Evolutionary conservation across 2,888 invertebrate species (phyloP).

Genomic region (Scaptomyza flava): DNA sequence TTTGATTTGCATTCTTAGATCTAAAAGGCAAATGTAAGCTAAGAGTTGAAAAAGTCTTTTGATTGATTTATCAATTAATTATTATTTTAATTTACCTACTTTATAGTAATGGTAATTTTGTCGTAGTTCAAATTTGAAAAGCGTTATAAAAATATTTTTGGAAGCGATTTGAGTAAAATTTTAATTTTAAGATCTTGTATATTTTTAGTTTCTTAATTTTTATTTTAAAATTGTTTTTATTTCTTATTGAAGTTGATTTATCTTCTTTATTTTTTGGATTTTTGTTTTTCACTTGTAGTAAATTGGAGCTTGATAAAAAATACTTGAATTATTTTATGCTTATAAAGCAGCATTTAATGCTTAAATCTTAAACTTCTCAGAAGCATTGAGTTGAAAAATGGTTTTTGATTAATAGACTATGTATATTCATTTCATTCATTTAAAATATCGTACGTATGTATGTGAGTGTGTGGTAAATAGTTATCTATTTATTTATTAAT

Average conservation of each 20-base stretch:
- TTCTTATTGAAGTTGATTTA: constrained; percentile 20
- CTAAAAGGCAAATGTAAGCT: constrained; percentile 80
- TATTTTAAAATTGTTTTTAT: constrained; percentile 25
- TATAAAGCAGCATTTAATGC: constrained; percentile 76
- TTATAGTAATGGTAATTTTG: constrained; percentile 24
- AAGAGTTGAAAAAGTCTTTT: constrained; percentile 74
- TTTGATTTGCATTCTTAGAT: constrained; percentile 56
- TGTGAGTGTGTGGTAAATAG: constrained; percentile 65
- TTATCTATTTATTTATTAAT: constrained; percentile 62
- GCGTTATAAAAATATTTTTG: constrained; percentile 80
- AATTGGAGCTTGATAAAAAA: constrained; percentile 69
- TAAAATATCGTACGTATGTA: constrained; percentile 77
- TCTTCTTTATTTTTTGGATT: constrained; percentile 9
- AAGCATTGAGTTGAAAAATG: constrained; percentile 73
- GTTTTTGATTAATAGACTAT: constrained; percentile 39
- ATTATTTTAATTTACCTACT: constrained; percentile 66
- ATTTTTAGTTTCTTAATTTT: constrained; percentile 37
- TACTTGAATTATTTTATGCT: constrained; percentile 51
- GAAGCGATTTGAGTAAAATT: constrained; percentile 75
- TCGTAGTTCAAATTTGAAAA: constrained; percentile 69
- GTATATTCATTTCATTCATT: constrained; percentile 55
- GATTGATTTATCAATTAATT: constrained; percentile 58
- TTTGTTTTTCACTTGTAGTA: constrained; percentile 48
- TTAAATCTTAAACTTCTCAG: constrained; percentile 72
- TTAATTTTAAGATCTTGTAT: constrained; percentile 15